Evolutionary conservation across 2,888 invertebrate genomes (phyloP).

Genomic region (Eilema griseolum): DNA sequence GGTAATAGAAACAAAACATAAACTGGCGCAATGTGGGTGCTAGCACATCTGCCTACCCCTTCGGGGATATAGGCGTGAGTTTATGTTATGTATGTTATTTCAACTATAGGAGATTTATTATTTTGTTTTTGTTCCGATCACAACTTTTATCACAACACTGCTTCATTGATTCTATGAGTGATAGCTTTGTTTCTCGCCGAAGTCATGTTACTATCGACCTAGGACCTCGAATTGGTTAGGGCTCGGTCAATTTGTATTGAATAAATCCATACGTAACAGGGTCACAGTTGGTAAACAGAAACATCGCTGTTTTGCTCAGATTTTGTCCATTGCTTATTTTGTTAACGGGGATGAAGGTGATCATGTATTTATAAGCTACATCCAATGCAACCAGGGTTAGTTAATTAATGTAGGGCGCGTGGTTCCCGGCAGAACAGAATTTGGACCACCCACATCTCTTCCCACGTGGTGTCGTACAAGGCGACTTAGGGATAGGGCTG

Average conservation of each 20-base stretch:
- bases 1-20: too few relatives aligned
- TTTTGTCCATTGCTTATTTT: neutral
- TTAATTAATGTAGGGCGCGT: too few relatives aligned
- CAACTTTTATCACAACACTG: neutral
- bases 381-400: neutral
- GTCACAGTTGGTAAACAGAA: neutral
- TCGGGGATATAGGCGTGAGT: too few relatives aligned
- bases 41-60: too few relatives aligned
- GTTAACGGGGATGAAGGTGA: neutral
- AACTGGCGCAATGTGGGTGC: too few relatives aligned
- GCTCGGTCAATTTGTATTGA: constrained; percentile 4
- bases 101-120: too few relatives aligned
- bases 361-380: neutral
- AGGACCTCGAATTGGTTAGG: neutral
- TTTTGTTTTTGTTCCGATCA: neutral
- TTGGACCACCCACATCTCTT: too few relatives aligned
- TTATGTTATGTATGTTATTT: too few relatives aligned
- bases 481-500: too few relatives aligned
- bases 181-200: neutral
- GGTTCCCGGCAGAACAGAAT: too few relatives aligned
- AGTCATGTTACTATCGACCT: neutral
- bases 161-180: neutral
- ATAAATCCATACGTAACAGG: constrained; percentile 14
- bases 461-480: too few relatives aligned
- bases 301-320: neutral